Percentiles rank a stretch among this genome's conserved stretches.
These are phyloP conservation scores for Callinectes sapidus DNA, from an alignment of 2,888 invertebrate genomes.

Conservation along the genomic window DNA sequence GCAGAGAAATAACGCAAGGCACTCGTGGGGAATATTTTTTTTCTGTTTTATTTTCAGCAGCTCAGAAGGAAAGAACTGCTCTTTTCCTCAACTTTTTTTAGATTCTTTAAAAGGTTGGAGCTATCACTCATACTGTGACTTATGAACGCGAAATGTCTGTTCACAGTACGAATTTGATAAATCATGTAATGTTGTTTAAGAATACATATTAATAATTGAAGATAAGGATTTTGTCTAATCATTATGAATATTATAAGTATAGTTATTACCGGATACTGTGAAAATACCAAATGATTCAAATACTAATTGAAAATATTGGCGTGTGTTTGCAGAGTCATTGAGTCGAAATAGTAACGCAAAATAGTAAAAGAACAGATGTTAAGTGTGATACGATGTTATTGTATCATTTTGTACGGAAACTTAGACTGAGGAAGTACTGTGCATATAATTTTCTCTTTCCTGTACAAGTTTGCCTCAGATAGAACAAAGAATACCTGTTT, in stretches of 20 bases:
- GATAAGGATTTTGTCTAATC: too few relatives aligned
- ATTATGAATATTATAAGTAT: too few relatives aligned
- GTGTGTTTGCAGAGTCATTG: neutral
- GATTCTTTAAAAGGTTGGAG: neutral
- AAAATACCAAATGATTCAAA: neutral
- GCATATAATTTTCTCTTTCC: too few relatives aligned
- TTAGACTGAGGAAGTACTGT: too few relatives aligned
- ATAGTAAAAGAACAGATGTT: neutral
- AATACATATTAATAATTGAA: too few relatives aligned
- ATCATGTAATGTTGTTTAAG: neutral
- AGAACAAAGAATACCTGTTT: too few relatives aligned
- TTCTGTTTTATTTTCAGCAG: neutral
- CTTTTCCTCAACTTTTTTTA: neutral
- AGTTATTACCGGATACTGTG: neutral
- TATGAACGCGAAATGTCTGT: neutral
- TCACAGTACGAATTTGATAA: slow-evolving; percentile 28
- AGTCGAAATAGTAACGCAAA: neutral
- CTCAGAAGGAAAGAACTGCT: neutral
- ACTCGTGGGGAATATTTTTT: neutral
- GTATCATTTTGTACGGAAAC: too few relatives aligned
- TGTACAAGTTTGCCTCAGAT: too few relatives aligned
- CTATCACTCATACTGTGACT: neutral
- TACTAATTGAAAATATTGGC: neutral
- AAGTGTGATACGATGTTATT: too few relatives aligned
- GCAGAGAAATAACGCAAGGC: neutral